These are phyloP conservation scores for Antheraea yamamai DNA, from an alignment of 2,888 invertebrate species.

Conservation along the genomic window DNA sequence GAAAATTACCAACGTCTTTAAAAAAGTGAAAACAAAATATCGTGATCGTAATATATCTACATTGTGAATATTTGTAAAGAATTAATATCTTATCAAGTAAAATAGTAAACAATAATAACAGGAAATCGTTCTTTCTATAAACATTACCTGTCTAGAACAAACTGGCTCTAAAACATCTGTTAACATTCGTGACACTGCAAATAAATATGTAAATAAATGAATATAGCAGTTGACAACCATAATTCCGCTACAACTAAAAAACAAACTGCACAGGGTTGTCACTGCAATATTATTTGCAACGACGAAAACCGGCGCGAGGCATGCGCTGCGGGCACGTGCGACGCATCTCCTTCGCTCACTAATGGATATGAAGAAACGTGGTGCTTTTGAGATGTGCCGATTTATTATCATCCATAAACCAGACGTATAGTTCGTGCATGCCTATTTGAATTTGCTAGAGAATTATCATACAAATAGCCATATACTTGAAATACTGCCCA, in stretches of 20 bases:
- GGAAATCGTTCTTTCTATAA: not conserved
- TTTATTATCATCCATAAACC: slow-evolving; percentile 38
- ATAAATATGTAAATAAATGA: not conserved
- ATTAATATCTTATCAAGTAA: not conserved
- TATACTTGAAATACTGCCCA: not conserved
- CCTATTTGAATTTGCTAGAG: slow-evolving; percentile 15
- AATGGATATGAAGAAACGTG: slow-evolving; percentile 51
- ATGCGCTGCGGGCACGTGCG: slow-evolving; percentile 42
- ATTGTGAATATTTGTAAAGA: not conserved
- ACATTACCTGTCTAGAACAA: not conserved
- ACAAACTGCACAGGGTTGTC: slow-evolving; percentile 5
- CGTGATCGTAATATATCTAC: not conserved
- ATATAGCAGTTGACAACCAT: slow-evolving; percentile 7
- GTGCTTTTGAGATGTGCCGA: slow-evolving; percentile 56
- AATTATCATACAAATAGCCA: not conserved
- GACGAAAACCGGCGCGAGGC: slow-evolving; percentile 39
- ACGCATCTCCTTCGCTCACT: slow-evolving; percentile 54
- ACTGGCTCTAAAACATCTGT: not conserved
- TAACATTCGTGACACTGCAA: not conserved
- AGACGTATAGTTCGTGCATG: slow-evolving; percentile 23
- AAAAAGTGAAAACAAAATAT: not conserved
- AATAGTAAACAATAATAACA: not conserved
- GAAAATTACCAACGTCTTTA: not conserved
- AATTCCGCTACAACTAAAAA: slow-evolving; percentile 4
- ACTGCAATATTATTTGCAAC: not conserved